Percentiles rank a stretch among this genome's conserved stretches.
Evolutionary conservation across 2,113 vertebrate genomes (phyloP).

Genomic region (Chelonoidis abingdonii): DNA sequence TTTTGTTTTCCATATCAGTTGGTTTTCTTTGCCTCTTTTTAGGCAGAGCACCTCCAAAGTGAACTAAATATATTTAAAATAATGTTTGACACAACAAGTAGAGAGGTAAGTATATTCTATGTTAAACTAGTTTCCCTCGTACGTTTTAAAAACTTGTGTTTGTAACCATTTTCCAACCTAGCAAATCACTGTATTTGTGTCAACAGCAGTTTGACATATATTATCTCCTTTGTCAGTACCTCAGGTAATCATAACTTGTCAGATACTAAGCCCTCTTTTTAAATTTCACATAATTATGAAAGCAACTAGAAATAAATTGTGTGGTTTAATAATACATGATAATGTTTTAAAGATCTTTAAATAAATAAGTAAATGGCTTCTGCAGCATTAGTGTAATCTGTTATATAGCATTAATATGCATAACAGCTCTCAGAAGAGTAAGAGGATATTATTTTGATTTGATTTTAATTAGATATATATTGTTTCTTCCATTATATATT

Average conservation of each 20-base stretch:
- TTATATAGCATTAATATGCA: slow-evolving; percentile 72
- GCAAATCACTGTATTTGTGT: slow-evolving; percentile 75
- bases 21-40: neutral
- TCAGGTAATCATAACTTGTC: slow-evolving; percentile 48
- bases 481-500: slow-evolving; percentile 67
- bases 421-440: slow-evolving; percentile 68
- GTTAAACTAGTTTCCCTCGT: neutral
- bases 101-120: neutral
- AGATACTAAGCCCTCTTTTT: slow-evolving; percentile 36
- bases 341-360: slow-evolving; percentile 67
- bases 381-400: slow-evolving; percentile 55
- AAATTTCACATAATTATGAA: slow-evolving; percentile 67
- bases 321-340: slow-evolving; percentile 57
- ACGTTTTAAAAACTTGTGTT: neutral
- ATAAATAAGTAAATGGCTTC: slow-evolving; percentile 69
- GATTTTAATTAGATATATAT: slow-evolving; percentile 77
- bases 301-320: slow-evolving; percentile 59
- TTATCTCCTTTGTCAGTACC: slow-evolving; percentile 66
- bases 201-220: slow-evolving; percentile 60
- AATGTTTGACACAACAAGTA: slow-evolving; percentile 14
- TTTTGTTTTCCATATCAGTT: neutral
- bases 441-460: slow-evolving; percentile 65
- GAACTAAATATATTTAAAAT: neutral
- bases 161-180: slow-evolving; percentile 62
- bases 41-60: neutral